These are phyloP conservation scores for Scelioninae gen. 2 DNA, from an alignment of 2,888 invertebrate genomes.

Conservation along the genomic window DNA sequence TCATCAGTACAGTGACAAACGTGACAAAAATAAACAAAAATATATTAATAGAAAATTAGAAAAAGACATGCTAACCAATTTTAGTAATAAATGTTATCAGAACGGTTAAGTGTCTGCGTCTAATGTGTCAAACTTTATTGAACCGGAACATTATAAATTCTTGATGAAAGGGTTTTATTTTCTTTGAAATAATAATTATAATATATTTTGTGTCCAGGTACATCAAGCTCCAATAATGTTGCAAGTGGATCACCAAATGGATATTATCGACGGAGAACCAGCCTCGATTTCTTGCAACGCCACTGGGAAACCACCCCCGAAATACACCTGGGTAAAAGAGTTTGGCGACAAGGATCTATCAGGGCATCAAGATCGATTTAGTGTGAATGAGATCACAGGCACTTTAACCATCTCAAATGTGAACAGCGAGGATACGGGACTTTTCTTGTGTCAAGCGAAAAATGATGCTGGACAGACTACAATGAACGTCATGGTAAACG, in stretches of 20 bases:
- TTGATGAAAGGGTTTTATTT: too few relatives aligned
- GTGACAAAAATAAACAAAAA: too few relatives aligned
- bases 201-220: too few relatives aligned
- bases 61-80: too few relatives aligned
- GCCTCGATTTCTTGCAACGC: slow-evolving; percentile 87
- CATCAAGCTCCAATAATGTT: slow-evolving; percentile 85
- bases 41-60: too few relatives aligned
- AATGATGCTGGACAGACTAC: slow-evolving; percentile 86
- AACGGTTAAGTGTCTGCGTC: too few relatives aligned
- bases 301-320: slow-evolving; percentile 89
- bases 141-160: too few relatives aligned
- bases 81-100: too few relatives aligned
- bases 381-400: slow-evolving; percentile 84
- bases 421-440: slow-evolving; percentile 86
- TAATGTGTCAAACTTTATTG: too few relatives aligned
- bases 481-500: slow-evolving; percentile 82
- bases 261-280: slow-evolving; percentile 88
- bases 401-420: slow-evolving; percentile 84
- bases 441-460: slow-evolving; percentile 87
- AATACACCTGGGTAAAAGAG: slow-evolving; percentile 89
- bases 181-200: too few relatives aligned
- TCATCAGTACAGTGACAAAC: too few relatives aligned
- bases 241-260: slow-evolving; percentile 78
- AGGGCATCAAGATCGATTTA: too few relatives aligned
- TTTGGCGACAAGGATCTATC: slow-evolving; percentile 83